Base-by-base conservation (phyloP, 2,113 vertebrate genomes). In the Onychorhynchus coronatus region DNA sequence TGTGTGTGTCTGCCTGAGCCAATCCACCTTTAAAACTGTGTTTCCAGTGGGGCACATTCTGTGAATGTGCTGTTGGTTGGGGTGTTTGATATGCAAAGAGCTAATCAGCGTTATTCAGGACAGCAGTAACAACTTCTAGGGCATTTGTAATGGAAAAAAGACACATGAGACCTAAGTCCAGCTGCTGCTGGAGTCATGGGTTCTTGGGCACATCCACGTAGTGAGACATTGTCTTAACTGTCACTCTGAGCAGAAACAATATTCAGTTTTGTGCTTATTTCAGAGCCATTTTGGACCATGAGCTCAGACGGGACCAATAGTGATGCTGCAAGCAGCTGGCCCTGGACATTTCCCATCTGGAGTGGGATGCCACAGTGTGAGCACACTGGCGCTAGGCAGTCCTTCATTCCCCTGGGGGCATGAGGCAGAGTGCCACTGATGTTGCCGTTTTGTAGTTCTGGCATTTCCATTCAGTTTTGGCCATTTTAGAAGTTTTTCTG, bases 1-100 rank as follows among this genome's bases (percentile, higher is more conserved):
- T 3, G 0, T 82, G 14, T 0, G 0, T 53, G 2, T 2, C 49
- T 71, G 22, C 12, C 16, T 11, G 24, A 41, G 27, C 19, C 30
- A 79, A 82, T 66, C 27, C 0, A 0, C 31, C 30, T 44, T 75
- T 72, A 30, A 85, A 33, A 8, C n/a, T 80, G 37, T 49, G 31
- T 37, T 56, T 68, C 39, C 35, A 50, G 28, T 12, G 2, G 31
- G 30, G 11, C 49, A 28, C 30, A 12, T n/a, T 46, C 35, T 87
- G 52, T 68, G 27, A 85, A 53, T 6, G 3, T 63, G 6, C 39
- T 80, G 58, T 56, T 84, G 39, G 17, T 70, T 61, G 56, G 35
- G 31, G 14, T 79, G 23, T 81, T 17, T 33, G n/a, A 15, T 62
- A 15, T 2, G 24, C 0, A 2, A 74, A 49, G 49, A 73, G 11